Evolutionary conservation across 2,797 vertebrate genomes (phyloP), one percentile per base, ranked within the genome.

Genomic region (Picus viridis): DNA sequence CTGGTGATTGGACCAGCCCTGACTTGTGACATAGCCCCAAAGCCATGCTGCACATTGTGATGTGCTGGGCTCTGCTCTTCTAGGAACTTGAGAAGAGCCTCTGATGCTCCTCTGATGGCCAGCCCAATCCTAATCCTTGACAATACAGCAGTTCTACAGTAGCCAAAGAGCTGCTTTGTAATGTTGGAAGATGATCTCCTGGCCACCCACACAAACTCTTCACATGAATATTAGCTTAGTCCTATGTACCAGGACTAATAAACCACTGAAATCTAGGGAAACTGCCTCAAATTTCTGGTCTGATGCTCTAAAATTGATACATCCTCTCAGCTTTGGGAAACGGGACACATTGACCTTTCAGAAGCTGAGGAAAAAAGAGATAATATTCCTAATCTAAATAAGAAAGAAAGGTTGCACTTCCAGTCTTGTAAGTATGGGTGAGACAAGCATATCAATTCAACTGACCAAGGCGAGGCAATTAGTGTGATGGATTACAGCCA

Each of bases 401-500:
- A 63, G n/a, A 73, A 64, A 63, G 82, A 62, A 86, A 86, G 83
- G 36, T 67, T 87, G 76, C 27, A 36, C 49, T 59, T 62, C 54
- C 62, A 80, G 5, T 53, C 47, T 47, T 72, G 78, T 49, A 74
- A 91, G 71, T 14, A 11, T 5, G 68, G 79, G 41, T 20, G 65
- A 72, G 65, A 85, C 72, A 54, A 34, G 89, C 58, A 23, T 8
- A 83, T 83, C 45, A 93, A 93, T 93, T 18, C 79, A 86, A 9
- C 14, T 86, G 87, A 39, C 45, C 87, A 73, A 80, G 82, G 75
- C 61, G 43, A 83, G 47, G 82, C 87, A 92, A 79, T 90, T 64
- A 61, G 32, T 49, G 34, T 72, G 93, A 95, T 92, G 87, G 82
- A 94, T 81, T 69, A 13, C 51, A 72, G 76, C 84, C 83, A 78